Evolutionary conservation across 1,140 invertebrate species (phyloP).

Genomic region (Bombus superbus): DNA sequence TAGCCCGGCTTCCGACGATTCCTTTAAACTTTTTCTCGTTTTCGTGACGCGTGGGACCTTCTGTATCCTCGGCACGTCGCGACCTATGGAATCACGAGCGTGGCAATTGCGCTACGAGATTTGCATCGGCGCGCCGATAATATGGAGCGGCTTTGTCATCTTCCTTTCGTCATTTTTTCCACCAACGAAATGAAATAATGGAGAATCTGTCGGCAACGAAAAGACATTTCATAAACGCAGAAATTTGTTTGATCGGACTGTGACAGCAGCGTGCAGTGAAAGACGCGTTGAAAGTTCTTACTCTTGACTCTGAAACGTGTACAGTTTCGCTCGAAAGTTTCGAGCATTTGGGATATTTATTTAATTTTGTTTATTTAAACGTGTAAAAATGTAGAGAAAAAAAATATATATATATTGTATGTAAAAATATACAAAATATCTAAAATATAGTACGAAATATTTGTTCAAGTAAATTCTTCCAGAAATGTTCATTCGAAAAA

Average conservation of each 20-base stretch:
- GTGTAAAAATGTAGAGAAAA: too few relatives aligned
- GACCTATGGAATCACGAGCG: slow-evolving; percentile 23
- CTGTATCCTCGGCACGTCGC: slow-evolving; percentile 45
- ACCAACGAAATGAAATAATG: neutral
- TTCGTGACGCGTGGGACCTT: neutral
- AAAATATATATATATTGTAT: too few relatives aligned
- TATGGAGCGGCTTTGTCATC: slow-evolving; percentile 1
- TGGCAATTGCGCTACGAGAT: slow-evolving; percentile 43
- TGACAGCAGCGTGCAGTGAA: too few relatives aligned
- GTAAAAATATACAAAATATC: too few relatives aligned
- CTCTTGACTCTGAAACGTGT: too few relatives aligned
- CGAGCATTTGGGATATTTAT: neutral
- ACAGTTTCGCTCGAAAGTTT: neutral
- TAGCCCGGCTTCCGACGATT: slow-evolving; percentile 33
- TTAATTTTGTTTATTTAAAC: too few relatives aligned
- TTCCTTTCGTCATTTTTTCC: neutral
- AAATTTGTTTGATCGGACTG: neutral
- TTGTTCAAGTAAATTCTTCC: neutral
- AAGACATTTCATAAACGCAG: too few relatives aligned
- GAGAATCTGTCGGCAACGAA: neutral
- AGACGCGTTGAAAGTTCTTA: neutral
- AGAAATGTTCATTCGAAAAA: neutral
- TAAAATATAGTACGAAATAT: too few relatives aligned
- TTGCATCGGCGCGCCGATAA: slow-evolving; percentile 44
- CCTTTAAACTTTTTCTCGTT: slow-evolving; percentile 53